Base-by-base conservation (phyloP, 2,888 invertebrate species). In the Caenorhabditis panamensis region DNA sequence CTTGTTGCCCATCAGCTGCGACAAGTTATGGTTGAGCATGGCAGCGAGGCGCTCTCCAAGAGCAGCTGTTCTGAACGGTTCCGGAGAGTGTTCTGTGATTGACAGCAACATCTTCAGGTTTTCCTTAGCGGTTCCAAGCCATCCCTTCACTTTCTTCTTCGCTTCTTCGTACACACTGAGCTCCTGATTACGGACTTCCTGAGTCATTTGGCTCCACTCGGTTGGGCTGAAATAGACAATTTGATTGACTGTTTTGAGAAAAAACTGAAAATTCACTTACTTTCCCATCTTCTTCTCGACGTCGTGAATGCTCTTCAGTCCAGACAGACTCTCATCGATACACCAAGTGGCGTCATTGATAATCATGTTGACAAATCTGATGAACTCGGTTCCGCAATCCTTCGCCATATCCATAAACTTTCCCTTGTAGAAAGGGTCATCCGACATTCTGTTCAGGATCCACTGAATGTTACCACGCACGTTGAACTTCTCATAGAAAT, bases 401-500 rank as follows among this genome's bases (percentile, higher is more conserved):
- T 87, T 84, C 24, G 97, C 97, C 92, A 97, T 96, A 86, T 95
- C 95, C 81, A 97, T 94, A 87, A 98, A 94, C 22, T 95, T 95
- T 91, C 94, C 93, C 78, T 94, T 93, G 91, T 98, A 97, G 54
- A 95, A 93, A 16, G 95, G 94, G 89, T 95, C 95, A 78, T 95
- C 94, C 1, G 28, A 8, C 68, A 64, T 69, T 61, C 75, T 64
- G 2, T 68, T 58, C 18, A 72, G 31, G 44, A 83, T 96, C 91
- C 97, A 78, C 92, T 97, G 97, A 91, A 99, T 97, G 91, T 97
- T 97, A 93, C 97, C 97, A 75, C 99, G 94, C 89, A 99, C 98
- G 13, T 96, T 96, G 92, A 99, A 99, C 92, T 99, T 99, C 92
- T 98, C 98, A 91, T 97, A 99, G 92, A 99, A 99, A 92, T 99